Percentiles rank a stretch among this genome's conserved stretches.
phyloP scores from a whole-genome alignment of 2,113 vertebrate genomes.

The Rattus rattus region DNA sequence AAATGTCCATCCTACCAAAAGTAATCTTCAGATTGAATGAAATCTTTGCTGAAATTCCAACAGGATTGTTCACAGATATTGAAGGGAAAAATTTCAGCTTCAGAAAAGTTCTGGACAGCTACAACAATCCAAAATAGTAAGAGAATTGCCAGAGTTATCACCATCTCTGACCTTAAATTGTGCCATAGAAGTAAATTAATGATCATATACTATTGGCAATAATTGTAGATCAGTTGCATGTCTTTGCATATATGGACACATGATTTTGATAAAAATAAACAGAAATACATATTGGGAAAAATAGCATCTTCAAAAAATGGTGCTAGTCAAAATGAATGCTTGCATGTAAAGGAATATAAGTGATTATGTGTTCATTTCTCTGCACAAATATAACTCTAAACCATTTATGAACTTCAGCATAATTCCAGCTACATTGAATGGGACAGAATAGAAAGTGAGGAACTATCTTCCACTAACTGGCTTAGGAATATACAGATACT shows the following conservation, averaged over 20 bases:
- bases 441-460: not conserved
- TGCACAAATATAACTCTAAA: not conserved
- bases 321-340: not conserved
- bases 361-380: not conserved
- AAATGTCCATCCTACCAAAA: not conserved
- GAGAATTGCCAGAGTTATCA: not conserved
- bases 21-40: not conserved
- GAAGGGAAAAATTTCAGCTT: not conserved
- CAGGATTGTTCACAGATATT: not conserved
- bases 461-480: not conserved
- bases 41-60: not conserved
- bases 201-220: not conserved
- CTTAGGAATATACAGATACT: not conserved
- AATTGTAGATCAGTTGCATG: not conserved
- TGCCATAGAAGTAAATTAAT: not conserved
- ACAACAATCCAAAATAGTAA: not conserved
- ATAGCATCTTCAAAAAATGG: not conserved
- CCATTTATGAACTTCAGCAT: not conserved
- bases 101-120: not conserved
- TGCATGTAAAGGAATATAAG: not conserved
- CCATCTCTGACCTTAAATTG: not conserved
- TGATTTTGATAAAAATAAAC: not conserved
- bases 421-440: not conserved
- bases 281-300: not conserved
- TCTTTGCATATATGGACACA: not conserved